Conservation (phyloP, 2,113 vertebrate species). For the Urocolius indicus region DNA sequence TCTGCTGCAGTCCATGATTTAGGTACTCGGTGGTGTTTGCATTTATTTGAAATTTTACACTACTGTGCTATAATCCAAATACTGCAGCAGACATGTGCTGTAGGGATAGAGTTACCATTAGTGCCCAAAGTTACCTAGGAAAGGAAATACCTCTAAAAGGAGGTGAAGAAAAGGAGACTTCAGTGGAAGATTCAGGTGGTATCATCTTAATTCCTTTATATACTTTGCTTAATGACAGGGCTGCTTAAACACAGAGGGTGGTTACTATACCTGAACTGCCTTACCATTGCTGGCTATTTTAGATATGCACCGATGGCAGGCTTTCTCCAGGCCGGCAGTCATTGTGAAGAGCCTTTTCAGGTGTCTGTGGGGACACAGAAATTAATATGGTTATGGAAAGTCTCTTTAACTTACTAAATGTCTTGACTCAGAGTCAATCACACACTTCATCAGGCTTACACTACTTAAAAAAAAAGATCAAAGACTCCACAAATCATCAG, state of each 20-base stretch:
- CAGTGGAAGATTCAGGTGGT: not conserved
- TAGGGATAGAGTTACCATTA: not conserved
- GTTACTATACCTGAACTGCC: not conserved
- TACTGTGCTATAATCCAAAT: not conserved
- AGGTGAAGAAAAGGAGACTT: not conserved
- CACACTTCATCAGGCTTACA: not conserved
- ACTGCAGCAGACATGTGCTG: not conserved
- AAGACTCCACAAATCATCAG: not conserved
- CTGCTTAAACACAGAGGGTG: not conserved
- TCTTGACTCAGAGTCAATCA: not conserved
- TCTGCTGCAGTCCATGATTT: not conserved
- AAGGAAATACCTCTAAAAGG: not conserved
- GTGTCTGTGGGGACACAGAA: constrained; percentile 20
- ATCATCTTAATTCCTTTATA: not conserved
- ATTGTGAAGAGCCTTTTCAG: not conserved
- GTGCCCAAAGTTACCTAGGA: not conserved
- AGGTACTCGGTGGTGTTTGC: not conserved
- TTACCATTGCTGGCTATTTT: constrained; percentile 78
- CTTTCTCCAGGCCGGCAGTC: constrained; percentile 75
- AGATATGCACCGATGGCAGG: constrained; percentile 73
- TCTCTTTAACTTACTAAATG: not conserved
- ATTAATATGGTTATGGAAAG: not conserved
- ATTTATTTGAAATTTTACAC: not conserved
- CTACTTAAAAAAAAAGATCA: not conserved
- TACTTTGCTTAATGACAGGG: not conserved